Evolutionary conservation across 2,797 vertebrate genomes (phyloP).

Genomic region (Podarcis lilfordi): DNA sequence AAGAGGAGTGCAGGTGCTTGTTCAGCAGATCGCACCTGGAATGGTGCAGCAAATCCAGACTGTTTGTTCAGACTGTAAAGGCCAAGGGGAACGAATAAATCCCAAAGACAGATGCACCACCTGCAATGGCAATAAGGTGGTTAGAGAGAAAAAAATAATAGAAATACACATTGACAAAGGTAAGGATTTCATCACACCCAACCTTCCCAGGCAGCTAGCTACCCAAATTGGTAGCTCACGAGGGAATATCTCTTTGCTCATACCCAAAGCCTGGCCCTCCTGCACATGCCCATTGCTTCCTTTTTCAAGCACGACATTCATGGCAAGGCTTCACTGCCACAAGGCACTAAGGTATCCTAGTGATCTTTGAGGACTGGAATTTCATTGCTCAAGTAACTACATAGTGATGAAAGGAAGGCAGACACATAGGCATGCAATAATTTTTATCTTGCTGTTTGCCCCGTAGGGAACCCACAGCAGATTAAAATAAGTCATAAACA

Average conservation of each 20-base stretch:
- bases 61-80: conserved; percentile 93
- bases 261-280: too few relatives aligned
- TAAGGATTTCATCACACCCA: conserved; percentile 59
- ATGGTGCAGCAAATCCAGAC: conserved; percentile 98
- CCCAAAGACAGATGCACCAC: conserved; percentile 92
- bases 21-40: conserved; percentile 95
- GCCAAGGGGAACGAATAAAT: conserved; percentile 92
- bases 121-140: conserved; percentile 92
- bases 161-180: conserved; percentile 98
- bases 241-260: background rate
- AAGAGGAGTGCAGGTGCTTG: conserved; percentile 88
- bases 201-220: background rate
- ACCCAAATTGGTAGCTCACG: background rate
- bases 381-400: background rate
- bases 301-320: background rate
- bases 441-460: background rate
- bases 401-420: background rate
- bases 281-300: too few relatives aligned
- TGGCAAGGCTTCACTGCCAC: background rate
- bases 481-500: background rate
- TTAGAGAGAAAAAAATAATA: conserved; percentile 93
- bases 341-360: background rate
- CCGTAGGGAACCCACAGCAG: background rate
- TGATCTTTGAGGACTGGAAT: too few relatives aligned
- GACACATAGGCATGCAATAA: background rate